A percentile compares a stretch with the other conserved stretches of the same genome.
Conservation (phyloP, 2,888 invertebrate species). For the Acleris sparsana region DNA sequence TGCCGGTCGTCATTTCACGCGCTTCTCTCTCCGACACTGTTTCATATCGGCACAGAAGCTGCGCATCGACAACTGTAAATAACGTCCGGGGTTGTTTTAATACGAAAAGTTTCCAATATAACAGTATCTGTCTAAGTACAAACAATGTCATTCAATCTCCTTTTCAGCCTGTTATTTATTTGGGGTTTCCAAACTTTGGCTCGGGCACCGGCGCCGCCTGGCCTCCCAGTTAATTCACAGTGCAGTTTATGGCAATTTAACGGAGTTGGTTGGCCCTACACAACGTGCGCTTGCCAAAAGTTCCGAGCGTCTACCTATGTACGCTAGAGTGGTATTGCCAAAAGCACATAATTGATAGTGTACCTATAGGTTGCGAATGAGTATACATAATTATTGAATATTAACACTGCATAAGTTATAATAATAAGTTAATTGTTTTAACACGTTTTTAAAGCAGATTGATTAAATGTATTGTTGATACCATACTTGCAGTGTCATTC, state of each 20-base stretch:
- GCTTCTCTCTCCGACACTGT: conserved; percentile 56
- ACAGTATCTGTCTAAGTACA: background rate
- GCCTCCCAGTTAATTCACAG: conserved; percentile 63
- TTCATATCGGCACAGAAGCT: conserved; percentile 48
- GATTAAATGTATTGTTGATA: too few species aligned
- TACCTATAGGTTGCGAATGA: conserved; percentile 12
- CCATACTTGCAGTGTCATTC: too few species aligned
- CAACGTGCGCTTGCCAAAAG: conserved; percentile 62
- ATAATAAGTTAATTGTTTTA: too few species aligned
- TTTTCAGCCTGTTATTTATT: conserved; percentile 45
- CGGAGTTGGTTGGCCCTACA: conserved; percentile 53
- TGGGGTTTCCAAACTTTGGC: conserved; percentile 53
- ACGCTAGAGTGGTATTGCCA: conserved; percentile 15
- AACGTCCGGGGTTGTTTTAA: conserved; percentile 13
- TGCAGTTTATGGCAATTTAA: conserved; percentile 69
- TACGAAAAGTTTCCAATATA: background rate
- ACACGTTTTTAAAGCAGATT: too few species aligned
- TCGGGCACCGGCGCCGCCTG: conserved; percentile 52
- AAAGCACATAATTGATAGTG: conserved; percentile 12
- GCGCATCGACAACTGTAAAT: conserved; percentile 42
- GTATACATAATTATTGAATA: background rate
- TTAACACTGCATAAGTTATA: too few species aligned
- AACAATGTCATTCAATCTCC: conserved; percentile 22
- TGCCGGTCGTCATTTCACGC: conserved; percentile 64
- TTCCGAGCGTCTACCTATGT: conserved; percentile 38